Percentiles rank a stretch among this genome's conserved stretches.
phyloP scores from a whole-genome alignment of 2,888 invertebrate species.

The Tuberolachnus salignus region DNA sequence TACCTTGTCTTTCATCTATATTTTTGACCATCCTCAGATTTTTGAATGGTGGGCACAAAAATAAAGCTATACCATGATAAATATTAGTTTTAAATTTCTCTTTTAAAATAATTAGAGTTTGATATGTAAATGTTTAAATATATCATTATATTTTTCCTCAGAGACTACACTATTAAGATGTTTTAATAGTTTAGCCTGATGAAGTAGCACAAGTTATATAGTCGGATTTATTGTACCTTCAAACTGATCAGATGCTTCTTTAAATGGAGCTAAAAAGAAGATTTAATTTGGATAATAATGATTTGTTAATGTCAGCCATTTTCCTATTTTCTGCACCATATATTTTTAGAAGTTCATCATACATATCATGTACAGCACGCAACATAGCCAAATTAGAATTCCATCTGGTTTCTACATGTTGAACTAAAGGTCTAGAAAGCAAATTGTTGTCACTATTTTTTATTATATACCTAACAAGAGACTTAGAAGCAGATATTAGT shows the following conservation, averaged over 20 bases:
- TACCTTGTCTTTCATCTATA: not conserved
- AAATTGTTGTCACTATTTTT: conserved; percentile 6
- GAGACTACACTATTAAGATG: conserved; percentile 1
- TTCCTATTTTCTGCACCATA: conserved; percentile 2
- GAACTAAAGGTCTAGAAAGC: not conserved
- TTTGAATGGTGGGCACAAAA: conserved; percentile 6
- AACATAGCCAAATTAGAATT: not conserved
- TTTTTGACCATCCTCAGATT: conserved; percentile 1
- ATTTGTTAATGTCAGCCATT: not conserved
- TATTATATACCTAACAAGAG: not conserved
- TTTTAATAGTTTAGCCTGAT: conserved; percentile 6
- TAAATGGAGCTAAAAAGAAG: not conserved
- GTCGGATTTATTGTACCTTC: not conserved
- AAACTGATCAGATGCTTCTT: conserved; percentile 6
- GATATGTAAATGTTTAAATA: not conserved
- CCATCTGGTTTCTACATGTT: not conserved
- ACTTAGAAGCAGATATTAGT: not conserved
- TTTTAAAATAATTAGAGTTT: not conserved
- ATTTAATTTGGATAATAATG: conserved; percentile 1
- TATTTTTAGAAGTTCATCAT: not conserved
- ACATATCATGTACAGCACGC: not conserved
- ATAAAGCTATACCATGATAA: not conserved
- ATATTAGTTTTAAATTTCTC: not conserved
- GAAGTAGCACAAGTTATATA: not conserved
- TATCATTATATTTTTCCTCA: conserved; percentile 6